Evolutionary conservation across 2,113 vertebrate species (phyloP).

Genomic region (Ciconia maguari): DNA sequence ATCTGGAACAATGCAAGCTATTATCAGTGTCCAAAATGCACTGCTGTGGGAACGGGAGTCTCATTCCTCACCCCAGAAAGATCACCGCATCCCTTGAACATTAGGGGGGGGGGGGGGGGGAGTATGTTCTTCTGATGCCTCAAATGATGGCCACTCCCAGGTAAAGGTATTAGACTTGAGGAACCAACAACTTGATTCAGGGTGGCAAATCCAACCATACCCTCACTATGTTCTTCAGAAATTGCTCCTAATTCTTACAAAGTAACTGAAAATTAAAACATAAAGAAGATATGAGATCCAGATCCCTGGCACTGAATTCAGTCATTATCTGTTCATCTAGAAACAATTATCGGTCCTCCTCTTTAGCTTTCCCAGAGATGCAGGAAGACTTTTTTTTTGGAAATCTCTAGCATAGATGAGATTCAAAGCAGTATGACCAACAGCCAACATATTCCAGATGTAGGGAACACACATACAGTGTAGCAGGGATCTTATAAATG

Average conservation of each 20-base stretch:
- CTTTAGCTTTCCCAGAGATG: not conserved
- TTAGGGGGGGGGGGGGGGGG: not conserved
- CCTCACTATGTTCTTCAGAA: not conserved
- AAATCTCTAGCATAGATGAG: not conserved
- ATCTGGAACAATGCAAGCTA: not conserved
- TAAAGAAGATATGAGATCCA: not conserved
- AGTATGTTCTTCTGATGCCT: not conserved
- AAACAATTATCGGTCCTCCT: not conserved
- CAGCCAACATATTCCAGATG: not conserved
- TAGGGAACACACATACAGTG: not conserved
- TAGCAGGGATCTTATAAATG: not conserved
- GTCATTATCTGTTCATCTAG: not conserved
- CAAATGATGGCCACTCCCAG: not conserved
- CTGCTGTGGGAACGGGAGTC: not conserved
- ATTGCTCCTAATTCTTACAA: not conserved
- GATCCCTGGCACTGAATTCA: not conserved
- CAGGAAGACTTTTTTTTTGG: not conserved
- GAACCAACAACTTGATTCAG: not conserved
- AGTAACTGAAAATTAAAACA: not conserved
- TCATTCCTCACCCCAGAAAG: not conserved
- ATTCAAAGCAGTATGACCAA: not conserved
- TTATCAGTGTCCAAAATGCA: not conserved
- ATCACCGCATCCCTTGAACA: not conserved
- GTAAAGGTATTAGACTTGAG: not conserved
- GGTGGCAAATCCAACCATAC: not conserved